Evolutionary conservation across 1,140 invertebrate species (phyloP), one percentile per base, ranked within the genome.

Genomic region (Capitella teleta): DNA sequence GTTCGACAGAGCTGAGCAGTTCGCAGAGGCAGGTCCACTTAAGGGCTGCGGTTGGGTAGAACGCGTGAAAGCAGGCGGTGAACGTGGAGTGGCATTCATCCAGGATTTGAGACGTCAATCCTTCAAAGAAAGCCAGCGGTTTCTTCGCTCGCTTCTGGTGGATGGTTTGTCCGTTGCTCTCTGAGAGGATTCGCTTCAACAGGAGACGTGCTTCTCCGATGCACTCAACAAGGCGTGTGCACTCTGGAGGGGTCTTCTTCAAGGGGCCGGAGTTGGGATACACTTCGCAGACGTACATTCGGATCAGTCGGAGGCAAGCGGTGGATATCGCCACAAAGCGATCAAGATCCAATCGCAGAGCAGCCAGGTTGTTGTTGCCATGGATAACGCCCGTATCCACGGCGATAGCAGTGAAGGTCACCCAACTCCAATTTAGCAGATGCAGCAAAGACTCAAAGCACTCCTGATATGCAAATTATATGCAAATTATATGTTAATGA

Each of bases 21-120:
- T 91, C 85, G 72, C 90, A 93, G 0, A 96, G 68, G 61, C 85
- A 86, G 49, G 83, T 82, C 91, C 92, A 95, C 66, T 95, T 95
- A 18, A 95, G 74, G 49, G 81, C 83, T 0, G 86, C 85, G 1
- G 89, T 95, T 0, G 93, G 91, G 73, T 93, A 96, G 73, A 96
- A 96, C 0, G 88, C 88, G 72, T 95, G 88, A 63, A 92, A 96
- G 68, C 91, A 94, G 2, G 82, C 76, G 2, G 89, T 84, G 66
- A 94, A 91, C 8, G 89, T 92, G 46, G 82, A 78, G 59, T 94
- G 87, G 60, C 87, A 90, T 62, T 95, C 90, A 25, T 87, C 83
- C 12, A 96, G 70, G 49, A 96, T 84, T 30, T 68, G 64, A 5
- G 72, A 61, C 30, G 61, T 54, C 49, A 67, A 57, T 24, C n/a